A percentile compares a stretch with the other conserved stretches of the same genome.
Conservation (phyloP, 1,140 invertebrate species). For the Plutomurus gul region DNA sequence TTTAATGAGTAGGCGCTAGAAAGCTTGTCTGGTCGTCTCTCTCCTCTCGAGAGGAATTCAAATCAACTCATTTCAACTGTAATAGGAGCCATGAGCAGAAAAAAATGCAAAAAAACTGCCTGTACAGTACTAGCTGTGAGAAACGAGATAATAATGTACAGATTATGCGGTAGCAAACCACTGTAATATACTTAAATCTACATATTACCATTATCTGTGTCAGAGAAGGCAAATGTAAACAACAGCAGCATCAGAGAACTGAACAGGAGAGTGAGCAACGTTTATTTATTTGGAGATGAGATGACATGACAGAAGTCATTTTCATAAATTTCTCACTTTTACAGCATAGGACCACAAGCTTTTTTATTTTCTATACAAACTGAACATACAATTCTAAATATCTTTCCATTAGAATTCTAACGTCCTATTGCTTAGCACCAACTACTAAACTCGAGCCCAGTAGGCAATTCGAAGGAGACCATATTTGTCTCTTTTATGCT, state of each 20-base stretch:
- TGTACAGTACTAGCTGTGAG: background rate
- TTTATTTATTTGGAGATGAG: constrained; percentile 22
- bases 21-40: background rate
- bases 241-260: background rate
- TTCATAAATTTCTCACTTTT: constrained; percentile 21
- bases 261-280: constrained; percentile 4
- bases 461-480: background rate
- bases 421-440: constrained; percentile 1
- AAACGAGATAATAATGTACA: too few species aligned
- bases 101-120: background rate
- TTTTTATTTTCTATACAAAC: background rate
- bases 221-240: background rate
- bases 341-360: background rate
- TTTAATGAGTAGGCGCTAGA: constrained; percentile 28
- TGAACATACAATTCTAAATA: background rate
- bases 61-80: too few species aligned
- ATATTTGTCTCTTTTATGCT: constrained; percentile 18
- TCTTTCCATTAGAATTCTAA: background rate
- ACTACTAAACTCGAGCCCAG: too few species aligned
- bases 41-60: background rate
- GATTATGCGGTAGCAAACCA: constrained; percentile 1
- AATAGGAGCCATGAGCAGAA: too few species aligned
- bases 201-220: too few species aligned
- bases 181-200: background rate
- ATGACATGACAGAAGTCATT: constrained; percentile 24